Evolutionary conservation across 2,888 invertebrate species (phyloP).

Genomic region (Morpho deidamia): DNA sequence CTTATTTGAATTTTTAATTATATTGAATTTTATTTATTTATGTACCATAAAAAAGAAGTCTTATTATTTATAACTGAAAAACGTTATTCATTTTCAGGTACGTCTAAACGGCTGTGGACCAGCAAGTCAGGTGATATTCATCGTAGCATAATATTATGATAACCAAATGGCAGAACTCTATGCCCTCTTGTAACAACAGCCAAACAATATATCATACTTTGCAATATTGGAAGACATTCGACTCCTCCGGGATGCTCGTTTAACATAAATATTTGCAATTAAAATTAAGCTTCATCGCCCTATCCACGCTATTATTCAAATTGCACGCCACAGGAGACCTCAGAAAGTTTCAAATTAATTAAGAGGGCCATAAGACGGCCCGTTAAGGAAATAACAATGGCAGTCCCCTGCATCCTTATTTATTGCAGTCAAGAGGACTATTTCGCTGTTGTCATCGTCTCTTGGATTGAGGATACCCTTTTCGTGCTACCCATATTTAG

Average conservation of each 20-base stretch:
- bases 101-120: background rate
- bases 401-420: slow-evolving; percentile 62
- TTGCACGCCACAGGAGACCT: slow-evolving; percentile 74
- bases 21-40: no score
- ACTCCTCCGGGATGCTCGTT: slow-evolving; percentile 49
- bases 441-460: slow-evolving; percentile 58
- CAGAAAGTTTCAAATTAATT: slow-evolving; percentile 79
- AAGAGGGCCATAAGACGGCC: slow-evolving; percentile 76
- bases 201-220: slow-evolving; percentile 61
- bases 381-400: slow-evolving; percentile 76
- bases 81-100: slow-evolving; percentile 19
- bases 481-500: background rate
- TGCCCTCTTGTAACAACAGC: background rate
- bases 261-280: slow-evolving; percentile 79
- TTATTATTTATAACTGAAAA: no score
- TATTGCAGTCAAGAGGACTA: slow-evolving; percentile 60
- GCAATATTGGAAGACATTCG: slow-evolving; percentile 44
- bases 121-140: no score
- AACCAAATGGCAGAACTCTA: no score
- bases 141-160: no score
- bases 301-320: slow-evolving; percentile 76
- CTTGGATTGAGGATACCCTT: slow-evolving; percentile 40
- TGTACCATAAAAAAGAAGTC: no score
- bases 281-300: slow-evolving; percentile 72
- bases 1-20: no score